Conservation (phyloP, 2,797 vertebrate genomes). For the Petrocephalus schoutedeni region DNA sequence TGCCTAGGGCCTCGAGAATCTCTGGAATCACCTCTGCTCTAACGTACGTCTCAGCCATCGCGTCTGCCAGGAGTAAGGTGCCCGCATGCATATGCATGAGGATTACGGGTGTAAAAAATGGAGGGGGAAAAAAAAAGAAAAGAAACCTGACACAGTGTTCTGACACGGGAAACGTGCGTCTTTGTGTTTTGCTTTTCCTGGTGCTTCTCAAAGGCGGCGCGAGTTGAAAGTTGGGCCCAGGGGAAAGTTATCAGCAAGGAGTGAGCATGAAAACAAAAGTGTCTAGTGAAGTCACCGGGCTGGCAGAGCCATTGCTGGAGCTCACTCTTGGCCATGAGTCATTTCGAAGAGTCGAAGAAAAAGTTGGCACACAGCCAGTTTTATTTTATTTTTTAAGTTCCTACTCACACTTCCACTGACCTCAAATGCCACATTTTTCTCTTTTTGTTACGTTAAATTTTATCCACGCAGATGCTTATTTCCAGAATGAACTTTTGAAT, state of each 20-base stretch:
- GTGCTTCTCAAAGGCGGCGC: conserved; percentile 20
- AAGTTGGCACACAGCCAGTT: not conserved
- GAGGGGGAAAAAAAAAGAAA: not conserved
- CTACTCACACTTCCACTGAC: not conserved
- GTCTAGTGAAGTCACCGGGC: not conserved
- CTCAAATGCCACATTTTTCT: not conserved
- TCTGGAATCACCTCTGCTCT: not conserved
- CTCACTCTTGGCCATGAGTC: not conserved
- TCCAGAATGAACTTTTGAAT: not conserved
- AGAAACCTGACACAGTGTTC: conserved; percentile 1
- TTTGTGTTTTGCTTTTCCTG: conserved; percentile 19
- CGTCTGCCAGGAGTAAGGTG: not conserved
- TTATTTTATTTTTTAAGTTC: not conserved
- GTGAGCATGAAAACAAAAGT: not conserved
- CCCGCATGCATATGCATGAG: conserved; percentile 24
- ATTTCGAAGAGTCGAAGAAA: not conserved
- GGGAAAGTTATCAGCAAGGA: conserved; percentile 24
- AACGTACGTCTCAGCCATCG: not conserved
- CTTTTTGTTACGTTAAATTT: not conserved
- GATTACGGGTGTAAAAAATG: not conserved
- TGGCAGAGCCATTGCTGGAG: not conserved
- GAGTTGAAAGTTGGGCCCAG: conserved; percentile 28
- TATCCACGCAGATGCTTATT: not conserved
- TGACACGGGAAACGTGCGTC: conserved; percentile 13
- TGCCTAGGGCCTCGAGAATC: not conserved